A percentile compares a stretch with the other conserved stretches of the same genome.
Evolutionary conservation across 1,140 invertebrate species (phyloP).

Genomic region (Heliothis subflexa): DNA sequence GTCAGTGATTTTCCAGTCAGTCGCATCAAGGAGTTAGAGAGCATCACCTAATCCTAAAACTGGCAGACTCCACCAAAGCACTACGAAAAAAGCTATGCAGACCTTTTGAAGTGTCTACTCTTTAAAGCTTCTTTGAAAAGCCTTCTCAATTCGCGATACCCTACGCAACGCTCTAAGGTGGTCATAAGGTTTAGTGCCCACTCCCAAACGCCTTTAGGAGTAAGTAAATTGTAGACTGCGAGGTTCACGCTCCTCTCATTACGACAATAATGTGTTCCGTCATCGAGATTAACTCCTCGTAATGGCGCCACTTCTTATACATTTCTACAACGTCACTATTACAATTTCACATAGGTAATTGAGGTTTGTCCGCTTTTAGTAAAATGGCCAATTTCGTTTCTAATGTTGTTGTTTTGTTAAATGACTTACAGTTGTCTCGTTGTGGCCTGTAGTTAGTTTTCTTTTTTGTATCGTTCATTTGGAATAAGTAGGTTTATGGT

Average conservation of each 20-base stretch:
- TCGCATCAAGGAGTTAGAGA: too few relatives aligned
- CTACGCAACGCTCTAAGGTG: background rate
- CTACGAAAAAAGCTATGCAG: too few relatives aligned
- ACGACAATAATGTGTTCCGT: conserved; percentile 82
- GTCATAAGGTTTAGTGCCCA: conserved; percentile 43
- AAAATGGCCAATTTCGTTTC: conserved; percentile 79
- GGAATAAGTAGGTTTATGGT: conserved; percentile 27
- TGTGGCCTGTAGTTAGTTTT: conserved; percentile 28
- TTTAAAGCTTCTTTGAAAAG: background rate
- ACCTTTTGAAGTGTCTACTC: too few relatives aligned
- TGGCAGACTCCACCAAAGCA: too few relatives aligned
- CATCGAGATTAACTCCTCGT: conserved; percentile 83
- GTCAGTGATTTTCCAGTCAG: too few relatives aligned
- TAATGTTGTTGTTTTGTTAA: conserved; percentile 69
- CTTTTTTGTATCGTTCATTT: conserved; percentile 12
- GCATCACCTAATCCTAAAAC: too few relatives aligned
- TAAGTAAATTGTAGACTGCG: conserved; percentile 78
- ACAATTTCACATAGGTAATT: conserved; percentile 82
- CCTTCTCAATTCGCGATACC: background rate
- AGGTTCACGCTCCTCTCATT: conserved; percentile 81
- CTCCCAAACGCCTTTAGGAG: conserved; percentile 79
- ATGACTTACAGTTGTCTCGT: conserved; percentile 53
- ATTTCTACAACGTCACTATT: conserved; percentile 81
- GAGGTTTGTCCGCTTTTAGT: conserved; percentile 83
- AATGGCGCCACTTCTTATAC: conserved; percentile 77